These are phyloP conservation scores for Hirtodrosophila trivittata DNA, from an alignment of 2,888 invertebrate genomes.

Conservation along the genomic window DNA sequence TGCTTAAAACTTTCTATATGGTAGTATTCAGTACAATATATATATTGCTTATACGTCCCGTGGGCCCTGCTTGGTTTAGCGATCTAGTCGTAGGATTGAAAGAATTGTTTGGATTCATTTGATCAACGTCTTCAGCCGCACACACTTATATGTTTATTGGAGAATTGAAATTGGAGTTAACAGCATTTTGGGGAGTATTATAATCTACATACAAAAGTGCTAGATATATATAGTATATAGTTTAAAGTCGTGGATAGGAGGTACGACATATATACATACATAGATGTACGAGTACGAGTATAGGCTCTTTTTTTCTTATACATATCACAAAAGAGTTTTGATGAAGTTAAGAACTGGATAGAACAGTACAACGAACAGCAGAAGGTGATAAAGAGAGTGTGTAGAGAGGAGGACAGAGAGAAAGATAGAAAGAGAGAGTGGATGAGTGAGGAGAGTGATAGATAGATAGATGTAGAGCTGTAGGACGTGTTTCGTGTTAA, in stretches of 20 bases:
- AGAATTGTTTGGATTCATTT: constrained; percentile 36
- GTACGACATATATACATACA: constrained; percentile 41
- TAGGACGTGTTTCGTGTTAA: constrained; percentile 31
- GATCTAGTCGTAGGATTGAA: constrained; percentile 30
- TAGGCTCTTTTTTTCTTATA: constrained; percentile 54
- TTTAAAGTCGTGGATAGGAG: constrained; percentile 59
- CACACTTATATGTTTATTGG: constrained; percentile 71
- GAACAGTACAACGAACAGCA: constrained; percentile 26
- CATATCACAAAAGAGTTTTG: constrained; percentile 79
- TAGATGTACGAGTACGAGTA: background rate
- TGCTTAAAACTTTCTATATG: constrained; percentile 48
- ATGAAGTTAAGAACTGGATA: constrained; percentile 61
- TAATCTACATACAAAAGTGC: constrained; percentile 43
- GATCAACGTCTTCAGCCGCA: constrained; percentile 62
- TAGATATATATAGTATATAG: constrained; percentile 10
- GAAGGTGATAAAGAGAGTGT: constrained; percentile 16
- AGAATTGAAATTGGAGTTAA: constrained; percentile 41
- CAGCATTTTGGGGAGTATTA: constrained; percentile 52
- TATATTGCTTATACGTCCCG: constrained; percentile 70
- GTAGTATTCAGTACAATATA: constrained; percentile 33
- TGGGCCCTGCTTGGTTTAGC: constrained; percentile 49
- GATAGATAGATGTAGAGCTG: constrained; percentile 19
- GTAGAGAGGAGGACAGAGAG: constrained; percentile 13
- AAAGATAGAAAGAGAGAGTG: constrained; percentile 15
- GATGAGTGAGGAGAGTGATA: constrained; percentile 12